Evolutionary conservation across 2,113 vertebrate species (phyloP).

Genomic region (Rhinoderma darwinii): DNA sequence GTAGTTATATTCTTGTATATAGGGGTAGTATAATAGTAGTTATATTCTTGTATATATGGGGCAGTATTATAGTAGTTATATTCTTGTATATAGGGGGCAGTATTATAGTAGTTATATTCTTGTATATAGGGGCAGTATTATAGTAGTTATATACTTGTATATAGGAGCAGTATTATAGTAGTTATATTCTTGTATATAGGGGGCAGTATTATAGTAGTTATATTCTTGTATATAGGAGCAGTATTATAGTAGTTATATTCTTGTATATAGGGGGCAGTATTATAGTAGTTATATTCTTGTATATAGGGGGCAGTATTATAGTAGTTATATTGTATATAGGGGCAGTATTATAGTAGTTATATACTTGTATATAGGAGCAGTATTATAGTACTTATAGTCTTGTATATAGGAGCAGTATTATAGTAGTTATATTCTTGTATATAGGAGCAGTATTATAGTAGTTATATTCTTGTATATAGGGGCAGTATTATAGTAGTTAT

Average conservation of each 20-base stretch:
- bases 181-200: conserved; percentile 3
- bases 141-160: conserved; percentile 8
- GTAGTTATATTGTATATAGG: background rate
- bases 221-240: background rate
- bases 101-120: conserved; percentile 13
- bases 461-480: background rate
- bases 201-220: conserved; percentile 1
- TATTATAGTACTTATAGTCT: conserved; percentile 4
- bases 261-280: conserved; percentile 11
- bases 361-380: background rate
- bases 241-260: conserved; percentile 1
- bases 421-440: background rate
- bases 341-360: background rate
- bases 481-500: too few relatives aligned
- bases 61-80: conserved; percentile 8
- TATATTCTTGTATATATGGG: background rate
- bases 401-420: conserved; percentile 8
- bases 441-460: background rate
- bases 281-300: conserved; percentile 22
- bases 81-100: background rate
- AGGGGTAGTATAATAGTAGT: conserved; percentile 6
- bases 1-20: conserved; percentile 1
- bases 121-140: conserved; percentile 12
- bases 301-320: background rate
- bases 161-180: conserved; percentile 6